phyloP scores from a whole-genome alignment of 2,888 invertebrate genomes.

The Drosophila pullipes region DNA sequence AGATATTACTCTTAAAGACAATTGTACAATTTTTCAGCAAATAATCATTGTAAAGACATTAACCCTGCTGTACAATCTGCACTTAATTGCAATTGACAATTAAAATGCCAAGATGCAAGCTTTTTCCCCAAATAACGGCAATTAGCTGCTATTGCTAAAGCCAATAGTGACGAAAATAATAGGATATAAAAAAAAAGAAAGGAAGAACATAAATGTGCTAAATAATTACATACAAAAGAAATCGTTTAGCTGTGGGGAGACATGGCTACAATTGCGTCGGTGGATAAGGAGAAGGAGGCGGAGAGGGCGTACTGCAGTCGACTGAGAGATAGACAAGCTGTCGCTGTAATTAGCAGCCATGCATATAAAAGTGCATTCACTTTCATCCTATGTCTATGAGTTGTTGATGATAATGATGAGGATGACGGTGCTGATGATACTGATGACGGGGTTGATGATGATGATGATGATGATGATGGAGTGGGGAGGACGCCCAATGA shows the following conservation, averaged over 20 bases:
- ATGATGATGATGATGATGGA: background rate
- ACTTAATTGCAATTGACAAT: background rate
- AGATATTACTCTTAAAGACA: background rate
- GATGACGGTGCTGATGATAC: slow-evolving; percentile 14
- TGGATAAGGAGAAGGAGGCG: background rate
- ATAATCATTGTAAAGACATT: background rate
- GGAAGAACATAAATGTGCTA: slow-evolving; percentile 50
- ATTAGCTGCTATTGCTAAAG: slow-evolving; percentile 17
- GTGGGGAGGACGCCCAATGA: slow-evolving; percentile 52
- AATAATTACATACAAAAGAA: slow-evolving; percentile 61
- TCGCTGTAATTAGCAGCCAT: slow-evolving; percentile 75
- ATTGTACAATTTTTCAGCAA: background rate
- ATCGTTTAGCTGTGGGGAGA: slow-evolving; percentile 54
- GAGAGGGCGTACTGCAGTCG: slow-evolving; percentile 7
- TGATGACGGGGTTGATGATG: slow-evolving; percentile 21
- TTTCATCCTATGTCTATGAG: slow-evolving; percentile 63
- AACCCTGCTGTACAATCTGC: background rate
- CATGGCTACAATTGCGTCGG: slow-evolving; percentile 17
- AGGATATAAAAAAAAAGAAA: slow-evolving; percentile 8
- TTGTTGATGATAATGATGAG: slow-evolving; percentile 51
- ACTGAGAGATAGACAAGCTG: slow-evolving; percentile 69
- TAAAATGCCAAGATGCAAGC: background rate
- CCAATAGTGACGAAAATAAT: slow-evolving; percentile 25
- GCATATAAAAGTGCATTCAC: slow-evolving; percentile 80
- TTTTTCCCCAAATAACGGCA: slow-evolving; percentile 4